Base-by-base conservation (phyloP, 2,888 invertebrate genomes). In the Candidula unifasciata region DNA sequence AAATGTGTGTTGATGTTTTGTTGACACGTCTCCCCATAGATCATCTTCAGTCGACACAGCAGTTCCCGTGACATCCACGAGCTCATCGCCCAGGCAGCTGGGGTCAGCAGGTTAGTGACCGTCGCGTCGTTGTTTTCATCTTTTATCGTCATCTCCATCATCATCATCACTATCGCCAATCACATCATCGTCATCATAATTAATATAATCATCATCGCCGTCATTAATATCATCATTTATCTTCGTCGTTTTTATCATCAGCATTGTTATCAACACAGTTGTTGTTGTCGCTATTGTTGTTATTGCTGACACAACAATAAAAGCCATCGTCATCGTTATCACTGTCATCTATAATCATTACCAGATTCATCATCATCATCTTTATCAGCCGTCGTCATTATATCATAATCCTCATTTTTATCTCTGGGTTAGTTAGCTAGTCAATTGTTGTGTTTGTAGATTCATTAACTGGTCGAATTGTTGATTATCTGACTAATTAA, bases 41-140 rank as follows among this genome's bases (percentile, higher is more conserved):
- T 93, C 44, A 89, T 92, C 35, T 93, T 93, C 89, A 93, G 92
- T 78, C 89, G 90, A 27, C 90, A 92, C 85, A 91, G 92, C 83
- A 90, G 91, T 44, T 89, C 91, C 5, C 86, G 91, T 35, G 93
- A 93, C 84, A 92, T 93, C 24, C 91, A 92, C 66, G 92, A 92
- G 27, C 87, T 93, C 18, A 89, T 93, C 2, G 91, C 92, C 24
- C 92, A 93, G 76, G 91, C 91, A 18, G 90, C 92, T 8, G 92
- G 92, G 57, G 90, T 90, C 30, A 92, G 88, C 89, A 91, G 88
- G 93, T 93, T 85, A 87, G 91, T 88, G 35, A n/a, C n/a, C 27
- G 5, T 44, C 44, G 44, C 44, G 10, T 3, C 44, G 10, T 44
- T 10, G 18, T 44, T 37, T 13, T 44, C 66, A 66, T 68, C 21